A percentile compares a stretch with the other conserved stretches of the same genome.
These are phyloP conservation scores for Neostethus bicornis DNA, from an alignment of 2,797 vertebrate genomes.

Conservation along the genomic window DNA sequence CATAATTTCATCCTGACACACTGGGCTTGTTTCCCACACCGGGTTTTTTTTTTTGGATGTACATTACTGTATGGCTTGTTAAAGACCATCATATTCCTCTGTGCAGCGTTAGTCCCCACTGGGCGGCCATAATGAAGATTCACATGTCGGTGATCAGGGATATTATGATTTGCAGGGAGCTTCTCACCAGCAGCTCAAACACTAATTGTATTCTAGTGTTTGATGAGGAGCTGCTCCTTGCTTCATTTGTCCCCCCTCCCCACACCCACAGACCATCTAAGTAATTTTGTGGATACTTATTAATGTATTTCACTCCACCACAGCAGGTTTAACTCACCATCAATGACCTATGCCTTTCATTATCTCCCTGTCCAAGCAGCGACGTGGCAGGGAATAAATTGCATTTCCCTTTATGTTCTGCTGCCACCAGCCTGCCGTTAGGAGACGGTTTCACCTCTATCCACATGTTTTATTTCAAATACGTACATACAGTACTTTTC, in stretches of 20 bases:
- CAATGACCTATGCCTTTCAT: conserved; percentile 99
- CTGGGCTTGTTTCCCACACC: conserved; percentile 14
- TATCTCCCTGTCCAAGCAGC: conserved; percentile 95
- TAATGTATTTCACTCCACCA: conserved; percentile 92
- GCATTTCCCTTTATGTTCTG: conserved; percentile 92
- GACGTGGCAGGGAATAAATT: conserved; percentile 98
- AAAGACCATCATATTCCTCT: conserved; percentile 12
- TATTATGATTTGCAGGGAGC: conserved; percentile 77
- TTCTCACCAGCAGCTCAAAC: conserved; percentile 58
- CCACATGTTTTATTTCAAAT: conserved; percentile 64
- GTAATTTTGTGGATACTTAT: conserved; percentile 92
- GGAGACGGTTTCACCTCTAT: conserved; percentile 74
- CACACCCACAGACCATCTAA: conserved; percentile 88
- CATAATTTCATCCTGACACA: conserved; percentile 8
- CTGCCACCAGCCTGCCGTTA: conserved; percentile 63
- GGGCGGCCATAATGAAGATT: conserved; percentile 72
- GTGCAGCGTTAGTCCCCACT: conserved; percentile 29
- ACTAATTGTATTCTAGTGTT: conserved; percentile 77
- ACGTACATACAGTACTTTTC: conserved; percentile 35
- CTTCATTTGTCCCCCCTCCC: conserved; percentile 76
- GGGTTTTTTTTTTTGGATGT: not conserved
- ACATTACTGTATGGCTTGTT: conserved; percentile 16
- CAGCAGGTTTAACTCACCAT: conserved; percentile 96
- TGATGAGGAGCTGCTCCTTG: conserved; percentile 69
- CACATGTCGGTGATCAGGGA: conserved; percentile 77